A percentile compares a stretch with the other conserved stretches of the same genome.
These are phyloP conservation scores for Cephus pulcher DNA, from an alignment of 2,888 invertebrate species.

Conservation along the genomic window DNA sequence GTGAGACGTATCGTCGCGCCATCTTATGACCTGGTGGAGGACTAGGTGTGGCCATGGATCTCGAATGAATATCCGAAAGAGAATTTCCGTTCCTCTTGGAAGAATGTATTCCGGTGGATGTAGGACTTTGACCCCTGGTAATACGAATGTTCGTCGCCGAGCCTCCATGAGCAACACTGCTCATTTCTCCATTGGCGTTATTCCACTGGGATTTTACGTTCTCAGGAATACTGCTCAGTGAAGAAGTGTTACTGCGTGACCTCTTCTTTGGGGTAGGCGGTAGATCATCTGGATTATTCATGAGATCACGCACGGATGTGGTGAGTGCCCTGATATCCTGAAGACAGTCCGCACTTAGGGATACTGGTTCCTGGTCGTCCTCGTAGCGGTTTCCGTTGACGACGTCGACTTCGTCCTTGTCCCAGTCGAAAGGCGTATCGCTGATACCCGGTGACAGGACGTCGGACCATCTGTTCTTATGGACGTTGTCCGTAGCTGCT, in stretches of 20 bases:
- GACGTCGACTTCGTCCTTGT: slow-evolving; percentile 36
- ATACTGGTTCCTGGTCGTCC: slow-evolving; percentile 37
- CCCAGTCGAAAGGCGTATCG: background rate
- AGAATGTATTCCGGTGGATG: slow-evolving; percentile 8
- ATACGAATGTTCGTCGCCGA: slow-evolving; percentile 10
- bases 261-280: background rate
- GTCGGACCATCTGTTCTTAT: slow-evolving; percentile 3
- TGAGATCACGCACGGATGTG: slow-evolving; percentile 44
- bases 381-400: slow-evolving; percentile 37
- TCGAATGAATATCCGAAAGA: slow-evolving; percentile 34
- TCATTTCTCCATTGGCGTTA: background rate
- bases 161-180: slow-evolving; percentile 17
- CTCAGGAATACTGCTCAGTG: slow-evolving; percentile 40
- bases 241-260: slow-evolving; percentile 32
- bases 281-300: slow-evolving; percentile 38
- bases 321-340: slow-evolving; percentile 46
- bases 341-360: slow-evolving; percentile 44
- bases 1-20: slow-evolving; percentile 26
- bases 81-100: slow-evolving; percentile 38
- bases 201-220: slow-evolving; percentile 19
- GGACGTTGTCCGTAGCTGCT: slow-evolving; percentile 19
- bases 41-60: slow-evolving; percentile 13
- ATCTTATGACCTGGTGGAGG: slow-evolving; percentile 5
- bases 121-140: slow-evolving; percentile 4
- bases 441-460: background rate